Base-by-base conservation (phyloP, 2,113 vertebrate species). In the Girardinichthys multiradiatus region DNA sequence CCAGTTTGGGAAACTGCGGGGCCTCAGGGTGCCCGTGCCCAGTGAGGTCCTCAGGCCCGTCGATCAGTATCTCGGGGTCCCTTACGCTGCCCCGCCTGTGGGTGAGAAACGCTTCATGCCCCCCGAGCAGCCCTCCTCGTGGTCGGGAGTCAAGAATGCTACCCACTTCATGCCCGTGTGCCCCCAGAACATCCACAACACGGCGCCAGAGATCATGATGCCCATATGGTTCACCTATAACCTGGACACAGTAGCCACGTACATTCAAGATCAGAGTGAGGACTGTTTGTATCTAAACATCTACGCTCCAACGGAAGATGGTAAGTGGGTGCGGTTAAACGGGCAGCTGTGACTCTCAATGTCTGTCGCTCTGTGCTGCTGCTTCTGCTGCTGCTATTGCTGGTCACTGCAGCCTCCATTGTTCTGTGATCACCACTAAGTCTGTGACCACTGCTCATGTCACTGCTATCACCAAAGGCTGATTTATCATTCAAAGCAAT, bases 211-310 rank as follows among this genome's bases (percentile, higher is more conserved):
- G 95, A 97, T 99, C 90, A 99, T 99, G 96, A 97, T 99, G 92
- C 98, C 98, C 1, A 97, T 99, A 89, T 99, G 98, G 98, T 99
- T 99, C 92, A 98, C 97, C 83, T 98, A 98, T 87, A 99, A 98
- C 95, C 92, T 99, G 95, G 98, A 99, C 95, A 97, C 97, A 86
- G 96, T 99, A 83, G 97, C 98, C 64, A 97, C 96, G 3, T 99
- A 97, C 64, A 96, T 99, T 51, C 98, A 95, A 82, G 93, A 95
- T 84, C 94, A 95, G 90, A 95, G 89, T 35, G 94, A 95, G 74
- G 94, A 95, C 89, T 99, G 98, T 92, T 95, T 99, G 21, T 99
- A 97, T 92, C 94, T 99, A 91, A 99, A 99, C 93, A 97, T 99
- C 90, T 99, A 99, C 85, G 94, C 97, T 68, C 98, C 97, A 31